Conservation (phyloP, 2,888 invertebrate genomes). For the Isoperla grammatica region DNA sequence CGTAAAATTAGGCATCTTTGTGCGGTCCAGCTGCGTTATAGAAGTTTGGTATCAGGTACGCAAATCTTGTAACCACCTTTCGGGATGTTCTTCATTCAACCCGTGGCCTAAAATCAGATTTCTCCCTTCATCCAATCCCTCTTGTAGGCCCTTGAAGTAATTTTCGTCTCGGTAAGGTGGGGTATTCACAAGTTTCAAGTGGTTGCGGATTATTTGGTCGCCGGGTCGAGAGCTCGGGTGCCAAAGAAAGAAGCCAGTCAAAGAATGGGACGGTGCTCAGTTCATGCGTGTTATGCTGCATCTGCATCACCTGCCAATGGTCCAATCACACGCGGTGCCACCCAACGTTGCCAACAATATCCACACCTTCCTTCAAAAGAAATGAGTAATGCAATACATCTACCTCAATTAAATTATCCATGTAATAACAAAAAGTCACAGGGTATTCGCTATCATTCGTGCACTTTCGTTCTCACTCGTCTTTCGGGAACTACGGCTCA, state of each 20-base stretch:
- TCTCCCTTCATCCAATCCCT: not conserved
- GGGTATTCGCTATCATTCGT: too few species aligned
- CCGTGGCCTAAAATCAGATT: too few species aligned
- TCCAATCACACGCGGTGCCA: not conserved
- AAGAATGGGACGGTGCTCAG: not conserved
- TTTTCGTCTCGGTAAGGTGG: conserved; percentile 23
- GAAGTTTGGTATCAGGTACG: too few species aligned
- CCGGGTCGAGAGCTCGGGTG: not conserved
- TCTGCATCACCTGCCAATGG: conserved; percentile 3
- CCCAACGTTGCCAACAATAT: not conserved
- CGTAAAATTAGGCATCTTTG: too few species aligned
- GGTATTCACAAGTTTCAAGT: conserved; percentile 26
- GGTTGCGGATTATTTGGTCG: conserved; percentile 9
- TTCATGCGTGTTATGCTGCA: not conserved
- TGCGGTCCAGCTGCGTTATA: too few species aligned
- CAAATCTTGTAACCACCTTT: too few species aligned
- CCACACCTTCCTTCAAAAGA: not conserved
- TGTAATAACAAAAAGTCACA: not conserved
- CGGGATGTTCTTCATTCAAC: too few species aligned
- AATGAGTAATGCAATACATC: too few species aligned
- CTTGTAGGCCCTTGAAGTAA: conserved; percentile 22
- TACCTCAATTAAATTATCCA: not conserved
- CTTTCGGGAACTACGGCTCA: too few species aligned
- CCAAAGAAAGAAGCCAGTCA: not conserved
- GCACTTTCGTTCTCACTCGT: too few species aligned